Evolutionary conservation across 2,797 vertebrate genomes (phyloP).

Genomic region (Rachycentron canadum): DNA sequence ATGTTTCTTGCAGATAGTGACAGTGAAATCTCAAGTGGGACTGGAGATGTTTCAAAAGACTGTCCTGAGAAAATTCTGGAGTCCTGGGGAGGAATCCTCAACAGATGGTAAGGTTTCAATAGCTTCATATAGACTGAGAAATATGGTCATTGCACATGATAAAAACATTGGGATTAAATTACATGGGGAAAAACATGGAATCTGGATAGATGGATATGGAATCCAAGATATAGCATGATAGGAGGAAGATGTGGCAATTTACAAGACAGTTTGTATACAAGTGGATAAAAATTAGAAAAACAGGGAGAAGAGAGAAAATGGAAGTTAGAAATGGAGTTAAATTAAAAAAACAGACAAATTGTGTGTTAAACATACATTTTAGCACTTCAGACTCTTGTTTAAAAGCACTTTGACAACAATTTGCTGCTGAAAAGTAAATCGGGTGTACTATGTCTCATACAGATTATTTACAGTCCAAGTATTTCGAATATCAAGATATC

Average conservation of each 20-base stretch:
- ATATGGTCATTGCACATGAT: background rate
- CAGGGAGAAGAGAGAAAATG: background rate
- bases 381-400: background rate
- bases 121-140: background rate
- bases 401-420: background rate
- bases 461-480: constrained; percentile 4
- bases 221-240: background rate
- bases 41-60: constrained; percentile 98
- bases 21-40: constrained; percentile 97
- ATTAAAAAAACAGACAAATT: background rate
- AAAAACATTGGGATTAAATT: background rate
- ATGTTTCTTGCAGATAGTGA: constrained; percentile 90
- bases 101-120: constrained; percentile 89
- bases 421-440: background rate
- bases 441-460: background rate
- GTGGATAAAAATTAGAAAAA: background rate
- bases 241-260: background rate
- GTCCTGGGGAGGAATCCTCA: constrained; percentile 96
- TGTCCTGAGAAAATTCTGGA: constrained; percentile 98
- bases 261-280: background rate
- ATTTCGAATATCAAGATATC: too few relatives aligned
- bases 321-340: background rate
- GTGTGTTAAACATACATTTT: background rate
- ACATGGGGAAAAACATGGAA: background rate
- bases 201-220: background rate